Base-by-base conservation (phyloP, 2,888 invertebrate genomes). In the Scelioninae gen. 1 region DNA sequence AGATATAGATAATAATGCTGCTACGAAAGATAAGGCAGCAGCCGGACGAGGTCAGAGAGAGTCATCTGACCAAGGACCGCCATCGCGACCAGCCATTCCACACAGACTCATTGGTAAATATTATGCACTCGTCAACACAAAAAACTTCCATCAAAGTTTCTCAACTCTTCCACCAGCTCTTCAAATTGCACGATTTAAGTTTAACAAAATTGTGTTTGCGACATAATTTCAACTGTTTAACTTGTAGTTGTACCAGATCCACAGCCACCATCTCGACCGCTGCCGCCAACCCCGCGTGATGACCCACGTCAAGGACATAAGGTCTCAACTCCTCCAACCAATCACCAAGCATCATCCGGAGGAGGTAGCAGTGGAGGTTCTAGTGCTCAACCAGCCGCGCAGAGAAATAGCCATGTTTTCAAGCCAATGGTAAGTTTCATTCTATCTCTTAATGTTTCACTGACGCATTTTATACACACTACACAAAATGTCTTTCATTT, bases 11-110 rank as follows among this genome's bases (percentile, higher is more conserved):
- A 72, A 83, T 58, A 83, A 63, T 34, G 81, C 66, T 9, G 62
- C 68, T 8, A 77, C 76, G 34, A 90, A 92, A 66, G 85, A 85
- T 13, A 92, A 91, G 84, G 91, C 90, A 85, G 88, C 88, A 5
- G 85, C 86, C 31, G 84, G 86, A 40, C 87, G 90, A 84, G 88
- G 89, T 88, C 93, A 92, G 91, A 93, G 92, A 77, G 93, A 93
- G 69, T 93, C 94, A 86, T 94, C 96, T 92, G 97, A 97, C 91
- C 97, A 97, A 32, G 97, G 96, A 85, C 97, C 97, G 85, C 97
- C 97, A 55, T 96, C 97, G 83, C 94, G 97, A 91, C 97, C 97
- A 81, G 96, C 97, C 86, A 95, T 97, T 93, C 97, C 97, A 89
- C 97, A 97, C 93, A 95, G 97, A 93, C 95, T 97, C 92, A 97